Evolutionary conservation across 2,888 invertebrate species (phyloP).

Genomic region (Dorcus parallelipipedus): DNA sequence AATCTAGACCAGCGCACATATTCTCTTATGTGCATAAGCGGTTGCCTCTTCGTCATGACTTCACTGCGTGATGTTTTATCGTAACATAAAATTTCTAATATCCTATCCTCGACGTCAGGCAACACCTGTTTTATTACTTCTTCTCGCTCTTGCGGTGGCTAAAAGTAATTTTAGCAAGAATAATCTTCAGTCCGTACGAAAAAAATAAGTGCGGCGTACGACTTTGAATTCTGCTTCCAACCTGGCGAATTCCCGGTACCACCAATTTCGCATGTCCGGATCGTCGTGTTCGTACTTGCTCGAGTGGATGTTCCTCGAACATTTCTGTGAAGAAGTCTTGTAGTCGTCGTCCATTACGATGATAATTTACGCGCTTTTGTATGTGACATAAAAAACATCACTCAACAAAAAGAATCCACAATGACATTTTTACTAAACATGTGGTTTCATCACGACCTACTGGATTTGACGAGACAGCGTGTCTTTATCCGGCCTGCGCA

Average conservation of each 20-base stretch:
- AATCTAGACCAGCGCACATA: no score
- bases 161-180: constrained; percentile 4
- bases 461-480: no score
- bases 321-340: constrained; percentile 1
- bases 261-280: constrained; percentile 35
- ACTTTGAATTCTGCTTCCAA: constrained; percentile 37
- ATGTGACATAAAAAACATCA: no score
- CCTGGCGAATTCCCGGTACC: constrained; percentile 34
- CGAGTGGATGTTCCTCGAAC: constrained; percentile 22
- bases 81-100: constrained; percentile 1
- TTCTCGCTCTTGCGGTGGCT: constrained; percentile 7
- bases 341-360: no score
- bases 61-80: no score
- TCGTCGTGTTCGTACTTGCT: constrained; percentile 31
- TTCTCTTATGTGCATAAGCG: no score
- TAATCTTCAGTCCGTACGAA: not conserved
- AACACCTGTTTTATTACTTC: constrained; percentile 13
- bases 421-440: no score
- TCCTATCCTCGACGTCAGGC: constrained; percentile 8
- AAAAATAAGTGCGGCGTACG: constrained; percentile 27
- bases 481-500: no score
- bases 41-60: no score
- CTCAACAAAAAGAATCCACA: no score
- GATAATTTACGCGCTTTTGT: no score
- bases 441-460: no score